A percentile compares a stretch with the other conserved stretches of the same genome.
phyloP scores from a whole-genome alignment of 37 sponge, comb jelly and placozoan species.

The Aplysina aerophoba region DNA sequence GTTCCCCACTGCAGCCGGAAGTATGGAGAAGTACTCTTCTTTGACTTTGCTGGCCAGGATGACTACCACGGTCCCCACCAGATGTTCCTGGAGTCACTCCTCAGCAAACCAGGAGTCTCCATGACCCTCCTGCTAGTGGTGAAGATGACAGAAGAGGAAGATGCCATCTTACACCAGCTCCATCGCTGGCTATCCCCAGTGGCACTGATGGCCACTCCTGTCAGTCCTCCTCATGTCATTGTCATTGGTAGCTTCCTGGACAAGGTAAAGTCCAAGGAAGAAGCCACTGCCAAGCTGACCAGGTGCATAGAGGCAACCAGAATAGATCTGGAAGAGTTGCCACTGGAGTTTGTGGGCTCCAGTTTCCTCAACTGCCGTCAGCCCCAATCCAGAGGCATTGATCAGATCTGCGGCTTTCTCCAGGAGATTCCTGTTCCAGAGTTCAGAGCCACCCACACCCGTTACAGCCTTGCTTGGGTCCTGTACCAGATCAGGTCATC shows the following conservation, averaged over 20 bases:
- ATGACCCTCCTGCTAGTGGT: constrained; percentile 58
- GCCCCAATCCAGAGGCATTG: too few relatives aligned
- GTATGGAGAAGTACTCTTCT: constrained; percentile 51
- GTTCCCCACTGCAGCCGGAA: constrained; percentile 35
- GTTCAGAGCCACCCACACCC: too few relatives aligned
- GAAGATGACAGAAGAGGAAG: constrained; percentile 27
- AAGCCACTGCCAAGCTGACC: too few relatives aligned
- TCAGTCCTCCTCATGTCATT: constrained; percentile 38
- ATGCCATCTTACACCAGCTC: constrained; percentile 20
- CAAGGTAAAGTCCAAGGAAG: constrained; percentile 1
- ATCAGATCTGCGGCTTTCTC: too few relatives aligned
- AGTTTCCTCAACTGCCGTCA: too few relatives aligned
- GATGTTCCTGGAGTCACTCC: constrained; percentile 47
- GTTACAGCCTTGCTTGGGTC: too few relatives aligned
- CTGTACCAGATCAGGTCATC: too few relatives aligned
- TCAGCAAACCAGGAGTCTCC: constrained; percentile 9
- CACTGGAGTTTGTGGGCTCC: too few relatives aligned
- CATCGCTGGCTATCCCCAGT: constrained; percentile 53
- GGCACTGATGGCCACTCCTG: constrained; percentile 25
- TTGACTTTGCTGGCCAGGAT: constrained; percentile 65
- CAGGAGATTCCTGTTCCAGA: too few relatives aligned
- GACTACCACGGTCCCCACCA: constrained; percentile 62
- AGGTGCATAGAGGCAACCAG: too few relatives aligned
- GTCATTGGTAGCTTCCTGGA: constrained; percentile 52
- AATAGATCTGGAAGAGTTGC: too few relatives aligned